Evolutionary conservation across 2,888 invertebrate genomes (phyloP).

Genomic region (Tolmerus cingulatus): DNA sequence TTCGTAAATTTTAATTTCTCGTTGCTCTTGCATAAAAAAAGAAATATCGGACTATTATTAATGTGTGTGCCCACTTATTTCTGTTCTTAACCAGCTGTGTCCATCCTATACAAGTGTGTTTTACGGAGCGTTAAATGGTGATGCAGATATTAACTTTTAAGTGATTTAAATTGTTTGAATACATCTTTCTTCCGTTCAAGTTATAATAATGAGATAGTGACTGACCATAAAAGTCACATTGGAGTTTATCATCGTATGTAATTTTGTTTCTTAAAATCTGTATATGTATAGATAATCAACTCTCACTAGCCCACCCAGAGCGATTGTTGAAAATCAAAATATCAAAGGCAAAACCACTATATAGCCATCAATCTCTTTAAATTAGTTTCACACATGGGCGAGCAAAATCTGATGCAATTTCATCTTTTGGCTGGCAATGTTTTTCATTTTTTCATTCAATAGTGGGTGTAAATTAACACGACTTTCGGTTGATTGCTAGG

Average conservation of each 20-base stretch:
- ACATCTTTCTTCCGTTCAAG: background rate
- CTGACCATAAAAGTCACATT: too few species aligned
- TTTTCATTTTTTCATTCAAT: background rate
- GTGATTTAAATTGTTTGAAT: too few species aligned
- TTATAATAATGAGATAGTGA: background rate
- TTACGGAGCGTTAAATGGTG: background rate
- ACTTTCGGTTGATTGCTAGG: background rate
- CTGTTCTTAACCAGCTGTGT: background rate
- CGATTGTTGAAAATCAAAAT: background rate
- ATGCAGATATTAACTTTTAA: background rate
- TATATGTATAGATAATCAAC: background rate
- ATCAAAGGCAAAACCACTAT: background rate
- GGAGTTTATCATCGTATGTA: too few species aligned
- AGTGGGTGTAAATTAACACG: conserved; percentile 9
- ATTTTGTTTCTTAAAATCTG: background rate
- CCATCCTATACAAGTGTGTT: background rate
- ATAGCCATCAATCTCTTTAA: background rate
- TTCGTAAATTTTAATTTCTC: background rate
- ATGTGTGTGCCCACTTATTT: background rate
- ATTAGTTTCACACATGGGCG: background rate
- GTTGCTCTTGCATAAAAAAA: background rate
- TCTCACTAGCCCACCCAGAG: background rate
- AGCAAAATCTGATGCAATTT: background rate
- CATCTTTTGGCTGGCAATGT: background rate
- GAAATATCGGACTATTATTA: background rate